Evolutionary conservation across 2,113 vertebrate species (phyloP).

Genomic region (Gymnobelideus leadbeateri): DNA sequence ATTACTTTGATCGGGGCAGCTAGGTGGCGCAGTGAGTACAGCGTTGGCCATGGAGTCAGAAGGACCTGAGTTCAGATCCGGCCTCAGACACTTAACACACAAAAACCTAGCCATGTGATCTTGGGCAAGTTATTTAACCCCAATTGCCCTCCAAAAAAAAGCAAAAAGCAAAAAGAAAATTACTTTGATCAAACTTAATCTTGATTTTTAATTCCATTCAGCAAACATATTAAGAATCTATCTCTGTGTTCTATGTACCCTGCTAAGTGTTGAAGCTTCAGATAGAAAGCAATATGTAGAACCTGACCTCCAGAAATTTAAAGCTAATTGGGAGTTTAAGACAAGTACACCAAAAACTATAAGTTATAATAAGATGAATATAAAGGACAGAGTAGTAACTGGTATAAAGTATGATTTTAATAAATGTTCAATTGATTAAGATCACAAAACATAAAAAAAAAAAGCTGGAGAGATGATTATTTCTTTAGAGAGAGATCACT

Average conservation of each 20-base stretch:
- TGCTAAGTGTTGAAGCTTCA: not conserved
- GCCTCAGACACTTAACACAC: too few species aligned
- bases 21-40: too few species aligned
- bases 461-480: not conserved
- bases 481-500: not conserved
- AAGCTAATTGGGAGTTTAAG: not conserved
- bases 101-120: too few species aligned
- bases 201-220: not conserved
- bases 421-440: not conserved
- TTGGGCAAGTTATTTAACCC: too few species aligned
- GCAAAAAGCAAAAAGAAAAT: too few species aligned
- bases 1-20: slow-evolving; percentile 11
- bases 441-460: not conserved
- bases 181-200: not conserved
- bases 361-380: not conserved
- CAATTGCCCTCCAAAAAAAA: too few species aligned
- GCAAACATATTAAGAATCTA: not conserved
- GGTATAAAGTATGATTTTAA: not conserved
- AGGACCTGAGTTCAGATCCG: too few species aligned
- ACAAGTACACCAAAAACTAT: not conserved
- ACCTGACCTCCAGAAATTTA: not conserved
- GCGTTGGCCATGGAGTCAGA: too few species aligned
- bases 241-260: not conserved
- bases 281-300: not conserved
- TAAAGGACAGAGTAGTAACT: not conserved